A percentile compares a stretch with the other conserved stretches of the same genome.
Evolutionary conservation across 2,888 invertebrate genomes (phyloP).

Genomic region (Ganaspis brasiliensis): DNA sequence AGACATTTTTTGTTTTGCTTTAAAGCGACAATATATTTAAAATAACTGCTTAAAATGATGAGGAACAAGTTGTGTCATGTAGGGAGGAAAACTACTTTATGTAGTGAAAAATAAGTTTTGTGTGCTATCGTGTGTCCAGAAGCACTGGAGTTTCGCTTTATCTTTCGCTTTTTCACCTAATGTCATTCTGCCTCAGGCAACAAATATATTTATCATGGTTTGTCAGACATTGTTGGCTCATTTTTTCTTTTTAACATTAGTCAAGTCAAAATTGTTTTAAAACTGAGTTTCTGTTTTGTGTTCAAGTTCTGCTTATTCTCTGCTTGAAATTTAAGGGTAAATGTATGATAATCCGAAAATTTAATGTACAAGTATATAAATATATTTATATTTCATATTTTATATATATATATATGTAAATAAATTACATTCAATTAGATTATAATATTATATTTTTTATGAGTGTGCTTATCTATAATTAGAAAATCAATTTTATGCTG

Average conservation of each 20-base stretch:
- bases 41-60: slow-evolving; percentile 9
- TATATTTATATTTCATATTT: no score
- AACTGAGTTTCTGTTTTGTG: background rate
- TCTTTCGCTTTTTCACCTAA: slow-evolving; percentile 43
- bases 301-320: background rate
- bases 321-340: background rate
- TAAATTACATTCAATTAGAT: no score
- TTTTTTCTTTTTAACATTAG: slow-evolving; percentile 9
- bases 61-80: slow-evolving; percentile 25
- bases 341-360: background rate
- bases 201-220: slow-evolving; percentile 70
- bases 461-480: no score
- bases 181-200: slow-evolving; percentile 42
- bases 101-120: slow-evolving; percentile 72
- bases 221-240: slow-evolving; percentile 50
- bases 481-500: no score
- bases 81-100: slow-evolving; percentile 65
- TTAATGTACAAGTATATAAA: background rate
- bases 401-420: no score
- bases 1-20: no score
- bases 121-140: slow-evolving; percentile 30
- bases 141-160: slow-evolving; percentile 43
- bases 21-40: background rate
- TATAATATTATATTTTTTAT: no score
- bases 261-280: background rate